A percentile compares a stretch with the other conserved stretches of the same genome.
phyloP scores from a whole-genome alignment of 2,113 vertebrate genomes.

The Amia ocellicauda region DNA sequence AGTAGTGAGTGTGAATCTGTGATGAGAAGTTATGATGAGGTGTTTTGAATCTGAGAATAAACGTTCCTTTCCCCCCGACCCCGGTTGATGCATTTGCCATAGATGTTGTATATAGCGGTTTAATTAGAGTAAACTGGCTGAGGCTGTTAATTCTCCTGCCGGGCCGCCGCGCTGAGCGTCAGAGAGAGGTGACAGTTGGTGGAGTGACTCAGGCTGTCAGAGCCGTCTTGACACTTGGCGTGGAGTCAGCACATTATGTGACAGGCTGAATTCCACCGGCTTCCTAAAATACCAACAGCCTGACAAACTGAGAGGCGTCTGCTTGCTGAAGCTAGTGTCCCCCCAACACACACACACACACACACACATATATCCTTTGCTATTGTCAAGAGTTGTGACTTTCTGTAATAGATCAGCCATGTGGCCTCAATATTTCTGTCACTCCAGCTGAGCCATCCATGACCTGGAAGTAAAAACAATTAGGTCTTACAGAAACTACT shows the following conservation, averaged over 20 bases:
- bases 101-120: slow-evolving; percentile 49
- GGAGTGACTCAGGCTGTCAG: slow-evolving; percentile 23
- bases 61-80: slow-evolving; percentile 40
- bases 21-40: slow-evolving; percentile 42
- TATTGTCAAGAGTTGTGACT: neutral
- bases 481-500: neutral
- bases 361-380: neutral
- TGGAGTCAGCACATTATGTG: slow-evolving; percentile 20
- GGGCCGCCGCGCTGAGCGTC: slow-evolving; percentile 18
- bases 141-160: slow-evolving; percentile 35
- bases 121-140: slow-evolving; percentile 46
- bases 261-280: slow-evolving; percentile 39
- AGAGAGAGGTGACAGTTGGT: slow-evolving; percentile 35
- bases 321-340: slow-evolving; percentile 10
- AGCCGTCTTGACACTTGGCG: slow-evolving; percentile 32
- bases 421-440: slow-evolving; percentile 1
- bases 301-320: slow-evolving; percentile 29
- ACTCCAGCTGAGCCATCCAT: neutral
- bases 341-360: no score
- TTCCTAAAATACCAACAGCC: slow-evolving; percentile 42
- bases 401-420: slow-evolving; percentile 4
- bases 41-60: slow-evolving; percentile 55
- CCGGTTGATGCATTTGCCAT: slow-evolving; percentile 54
- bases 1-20: slow-evolving; percentile 51
- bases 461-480: neutral